A percentile compares a stretch with the other conserved stretches of the same genome.
Evolutionary conservation across 2,888 invertebrate genomes (phyloP).

Genomic region (Microplitis manilae): DNA sequence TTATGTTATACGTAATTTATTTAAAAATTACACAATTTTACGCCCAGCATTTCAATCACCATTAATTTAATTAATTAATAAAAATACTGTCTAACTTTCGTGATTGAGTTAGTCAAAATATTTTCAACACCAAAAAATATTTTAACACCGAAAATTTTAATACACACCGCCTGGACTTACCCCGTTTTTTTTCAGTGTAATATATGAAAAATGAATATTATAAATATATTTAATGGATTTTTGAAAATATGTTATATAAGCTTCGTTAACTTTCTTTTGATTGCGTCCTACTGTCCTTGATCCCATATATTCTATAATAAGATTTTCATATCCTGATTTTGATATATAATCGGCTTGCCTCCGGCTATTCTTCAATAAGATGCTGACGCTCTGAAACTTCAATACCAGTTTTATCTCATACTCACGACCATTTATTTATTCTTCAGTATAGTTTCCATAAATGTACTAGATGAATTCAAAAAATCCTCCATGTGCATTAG

Average conservation of each 20-base stretch:
- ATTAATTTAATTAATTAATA: too few species aligned
- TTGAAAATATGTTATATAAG: background rate
- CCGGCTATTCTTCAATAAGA: conserved; percentile 15
- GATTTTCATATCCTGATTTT: conserved; percentile 2
- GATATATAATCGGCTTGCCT: conserved; percentile 8
- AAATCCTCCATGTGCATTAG: too few species aligned
- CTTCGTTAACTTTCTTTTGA: conserved; percentile 11
- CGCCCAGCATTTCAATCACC: too few species aligned
- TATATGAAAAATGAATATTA: background rate
- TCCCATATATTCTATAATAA: background rate
- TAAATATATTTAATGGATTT: background rate
- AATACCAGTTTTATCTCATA: background rate
- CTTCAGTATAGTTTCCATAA: background rate
- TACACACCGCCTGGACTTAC: too few species aligned
- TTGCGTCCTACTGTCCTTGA: background rate
- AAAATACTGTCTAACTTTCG: too few species aligned
- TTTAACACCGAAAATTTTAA: too few species aligned
- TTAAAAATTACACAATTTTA: too few species aligned
- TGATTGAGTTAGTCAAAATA: too few species aligned
- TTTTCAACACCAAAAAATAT: too few species aligned
- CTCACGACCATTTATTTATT: background rate
- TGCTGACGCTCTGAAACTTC: conserved; percentile 11
- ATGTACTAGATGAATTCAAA: too few species aligned
- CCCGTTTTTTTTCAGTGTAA: background rate
- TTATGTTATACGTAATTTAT: too few species aligned